phyloP scores from a whole-genome alignment of 2,797 vertebrate species.

The Buphagus erythrorhynchus region DNA sequence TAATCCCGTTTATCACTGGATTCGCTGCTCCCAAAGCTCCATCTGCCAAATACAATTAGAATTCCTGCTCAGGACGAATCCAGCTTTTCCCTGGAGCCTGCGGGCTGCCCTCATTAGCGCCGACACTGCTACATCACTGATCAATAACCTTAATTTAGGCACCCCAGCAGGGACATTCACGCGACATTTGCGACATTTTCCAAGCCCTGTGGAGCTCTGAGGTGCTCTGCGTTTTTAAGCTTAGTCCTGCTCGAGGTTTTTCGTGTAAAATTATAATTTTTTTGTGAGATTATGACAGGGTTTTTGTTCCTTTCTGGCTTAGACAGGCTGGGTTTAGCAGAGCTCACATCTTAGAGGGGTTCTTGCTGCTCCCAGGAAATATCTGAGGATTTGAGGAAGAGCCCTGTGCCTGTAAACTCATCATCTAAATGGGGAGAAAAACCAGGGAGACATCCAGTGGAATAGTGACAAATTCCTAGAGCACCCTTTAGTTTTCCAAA shows the following conservation, averaged over 20 bases:
- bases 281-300: background rate
- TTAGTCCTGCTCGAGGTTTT: background rate
- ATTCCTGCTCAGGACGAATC: background rate
- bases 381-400: background rate
- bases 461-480: background rate
- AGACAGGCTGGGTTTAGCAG: background rate
- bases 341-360: background rate
- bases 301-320: background rate
- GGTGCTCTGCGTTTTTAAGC: background rate
- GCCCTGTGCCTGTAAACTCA: accelerated
- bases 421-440: background rate
- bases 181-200: accelerated
- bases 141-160: conserved; percentile 24
- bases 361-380: background rate
- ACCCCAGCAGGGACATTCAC: accelerated
- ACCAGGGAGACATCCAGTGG: background rate
- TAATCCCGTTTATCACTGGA: background rate
- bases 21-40: background rate
- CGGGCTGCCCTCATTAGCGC: background rate
- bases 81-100: background rate
- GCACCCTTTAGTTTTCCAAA: background rate
- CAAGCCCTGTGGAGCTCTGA: background rate
- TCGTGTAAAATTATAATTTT: accelerated
- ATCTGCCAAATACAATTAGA: conserved; percentile 23
- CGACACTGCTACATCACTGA: background rate